phyloP scores from a whole-genome alignment of 2,888 invertebrate species.

The Leptogaster cylindrica region DNA sequence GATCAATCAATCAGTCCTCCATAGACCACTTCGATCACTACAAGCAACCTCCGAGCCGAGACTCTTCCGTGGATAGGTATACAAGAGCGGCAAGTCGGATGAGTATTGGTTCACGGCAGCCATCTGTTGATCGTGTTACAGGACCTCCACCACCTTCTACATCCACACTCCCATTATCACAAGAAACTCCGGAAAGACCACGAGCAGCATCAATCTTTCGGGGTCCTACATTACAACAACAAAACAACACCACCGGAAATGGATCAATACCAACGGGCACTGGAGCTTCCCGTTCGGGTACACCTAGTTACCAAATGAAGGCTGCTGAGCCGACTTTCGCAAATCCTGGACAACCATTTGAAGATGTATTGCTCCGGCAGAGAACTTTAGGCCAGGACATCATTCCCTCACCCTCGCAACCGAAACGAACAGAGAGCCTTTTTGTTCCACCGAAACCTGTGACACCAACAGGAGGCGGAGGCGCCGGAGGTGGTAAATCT shows the following conservation, averaged over 20 bases:
- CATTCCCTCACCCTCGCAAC: slow-evolving; percentile 84
- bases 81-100: slow-evolving; percentile 72
- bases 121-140: slow-evolving; percentile 74
- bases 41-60: slow-evolving; percentile 86
- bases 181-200: slow-evolving; percentile 52
- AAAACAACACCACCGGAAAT: slow-evolving; percentile 66
- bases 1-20: slow-evolving; percentile 65
- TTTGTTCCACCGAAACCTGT: slow-evolving; percentile 72
- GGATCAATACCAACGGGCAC: slow-evolving; percentile 68
- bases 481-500: slow-evolving; percentile 62
- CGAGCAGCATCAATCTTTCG: slow-evolving; percentile 67
- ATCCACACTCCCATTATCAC: slow-evolving; percentile 39
- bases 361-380: slow-evolving; percentile 81
- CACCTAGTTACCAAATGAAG: slow-evolving; percentile 61
- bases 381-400: slow-evolving; percentile 86
- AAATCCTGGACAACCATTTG: slow-evolving; percentile 71
- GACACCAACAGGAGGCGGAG: slow-evolving; percentile 61
- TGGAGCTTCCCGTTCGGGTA: slow-evolving; percentile 63
- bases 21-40: slow-evolving; percentile 95
- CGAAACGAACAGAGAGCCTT: slow-evolving; percentile 89
- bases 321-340: slow-evolving; percentile 61
- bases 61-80: slow-evolving; percentile 84
- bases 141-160: slow-evolving; percentile 32
- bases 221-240: slow-evolving; percentile 62
- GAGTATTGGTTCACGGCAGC: slow-evolving; percentile 72